Conservation (phyloP, 2,113 vertebrate genomes). For the Rhabdornis inornatus region DNA sequence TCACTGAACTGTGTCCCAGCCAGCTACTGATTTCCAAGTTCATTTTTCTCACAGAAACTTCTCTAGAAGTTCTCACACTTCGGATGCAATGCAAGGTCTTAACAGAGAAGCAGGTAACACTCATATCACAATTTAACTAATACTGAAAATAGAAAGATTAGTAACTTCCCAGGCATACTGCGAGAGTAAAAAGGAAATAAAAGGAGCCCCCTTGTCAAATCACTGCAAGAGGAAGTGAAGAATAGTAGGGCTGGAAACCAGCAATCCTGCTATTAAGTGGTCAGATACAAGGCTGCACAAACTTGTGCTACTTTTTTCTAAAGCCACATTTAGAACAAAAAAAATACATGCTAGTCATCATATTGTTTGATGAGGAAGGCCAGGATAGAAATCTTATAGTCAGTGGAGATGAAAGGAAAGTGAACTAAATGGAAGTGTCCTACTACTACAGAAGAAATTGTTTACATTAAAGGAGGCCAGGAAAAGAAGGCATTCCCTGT, state of each 20-base stretch:
- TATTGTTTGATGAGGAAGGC: background rate
- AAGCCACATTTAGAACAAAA: background rate
- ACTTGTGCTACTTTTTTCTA: background rate
- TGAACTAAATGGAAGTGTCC: background rate
- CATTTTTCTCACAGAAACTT: background rate
- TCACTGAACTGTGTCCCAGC: background rate
- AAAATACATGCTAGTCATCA: background rate
- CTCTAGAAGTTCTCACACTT: background rate
- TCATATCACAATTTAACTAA: background rate
- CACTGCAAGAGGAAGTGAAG: background rate
- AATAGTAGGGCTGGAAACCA: background rate
- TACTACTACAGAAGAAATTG: background rate
- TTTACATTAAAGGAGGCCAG: background rate
- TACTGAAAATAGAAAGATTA: background rate
- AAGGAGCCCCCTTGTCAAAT: background rate
- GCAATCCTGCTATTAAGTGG: background rate
- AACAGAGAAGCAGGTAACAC: background rate
- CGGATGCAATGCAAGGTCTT: background rate
- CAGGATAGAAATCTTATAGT: background rate
- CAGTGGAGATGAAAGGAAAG: background rate
- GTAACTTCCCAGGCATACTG: background rate
- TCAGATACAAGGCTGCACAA: background rate
- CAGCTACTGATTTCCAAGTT: background rate
- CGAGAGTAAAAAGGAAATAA: background rate
- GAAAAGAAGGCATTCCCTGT: background rate